These are phyloP conservation scores for Condylura cristata DNA, from an alignment of 2,113 vertebrate species.

Conservation along the genomic window DNA sequence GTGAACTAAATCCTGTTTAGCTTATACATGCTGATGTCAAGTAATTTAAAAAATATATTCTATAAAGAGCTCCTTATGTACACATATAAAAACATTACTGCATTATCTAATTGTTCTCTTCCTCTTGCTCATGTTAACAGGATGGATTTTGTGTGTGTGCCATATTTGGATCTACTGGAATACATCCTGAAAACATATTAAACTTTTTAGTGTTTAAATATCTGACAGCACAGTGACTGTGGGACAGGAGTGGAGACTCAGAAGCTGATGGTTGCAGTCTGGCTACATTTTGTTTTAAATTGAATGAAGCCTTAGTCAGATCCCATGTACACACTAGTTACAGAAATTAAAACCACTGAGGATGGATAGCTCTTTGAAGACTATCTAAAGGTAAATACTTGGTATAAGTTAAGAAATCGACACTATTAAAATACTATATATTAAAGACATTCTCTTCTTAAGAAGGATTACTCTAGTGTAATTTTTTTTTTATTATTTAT, in stretches of 20 bases:
- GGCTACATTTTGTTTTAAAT: background rate
- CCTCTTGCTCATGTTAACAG: constrained; percentile 59
- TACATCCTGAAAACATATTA: constrained; percentile 41
- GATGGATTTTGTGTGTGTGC: constrained; percentile 59
- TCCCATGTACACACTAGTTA: constrained; percentile 42
- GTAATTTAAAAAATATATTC: constrained; percentile 86
- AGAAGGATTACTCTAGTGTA: background rate
- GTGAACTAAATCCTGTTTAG: constrained; percentile 88
- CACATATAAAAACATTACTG: constrained; percentile 85
- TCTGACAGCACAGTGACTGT: background rate
- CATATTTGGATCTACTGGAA: constrained; percentile 72
- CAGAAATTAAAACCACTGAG: background rate
- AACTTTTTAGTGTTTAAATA: constrained; percentile 55
- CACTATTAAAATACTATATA: background rate
- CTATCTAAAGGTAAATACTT: background rate
- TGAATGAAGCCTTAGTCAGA: constrained; percentile 19
- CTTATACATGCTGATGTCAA: constrained; percentile 85
- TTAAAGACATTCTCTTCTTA: background rate
- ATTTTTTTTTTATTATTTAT: background rate
- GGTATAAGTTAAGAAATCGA: background rate
- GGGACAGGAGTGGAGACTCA: background rate
- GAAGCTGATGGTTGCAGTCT: constrained; percentile 36
- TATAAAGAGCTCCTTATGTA: constrained; percentile 79
- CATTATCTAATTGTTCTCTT: constrained; percentile 82
- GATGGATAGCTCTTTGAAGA: constrained; percentile 2